phyloP scores from a whole-genome alignment of 2,797 vertebrate genomes.

The Chaunax sp. region DNA sequence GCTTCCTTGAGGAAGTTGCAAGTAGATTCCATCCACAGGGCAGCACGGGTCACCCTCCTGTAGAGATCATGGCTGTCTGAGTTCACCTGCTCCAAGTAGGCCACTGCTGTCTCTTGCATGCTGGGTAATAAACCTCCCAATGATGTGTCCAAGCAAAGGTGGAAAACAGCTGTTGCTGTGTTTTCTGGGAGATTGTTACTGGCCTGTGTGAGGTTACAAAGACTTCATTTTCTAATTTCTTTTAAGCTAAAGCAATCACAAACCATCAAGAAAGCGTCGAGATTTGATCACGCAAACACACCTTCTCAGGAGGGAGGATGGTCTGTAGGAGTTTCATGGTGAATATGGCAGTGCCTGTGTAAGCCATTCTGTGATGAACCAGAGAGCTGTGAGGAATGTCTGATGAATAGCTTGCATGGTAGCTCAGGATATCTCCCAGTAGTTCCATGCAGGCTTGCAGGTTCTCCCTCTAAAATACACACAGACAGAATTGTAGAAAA shows the following conservation, averaged over 20 bases:
- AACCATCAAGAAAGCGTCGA: not conserved
- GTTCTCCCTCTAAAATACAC: constrained; percentile 87
- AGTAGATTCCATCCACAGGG: constrained; percentile 90
- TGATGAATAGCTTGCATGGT: constrained; percentile 78
- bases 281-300: constrained; percentile 35
- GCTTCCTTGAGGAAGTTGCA: constrained; percentile 89
- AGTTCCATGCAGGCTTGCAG: constrained; percentile 86
- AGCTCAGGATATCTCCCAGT: constrained; percentile 89
- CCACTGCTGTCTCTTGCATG: constrained; percentile 88
- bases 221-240: not conserved
- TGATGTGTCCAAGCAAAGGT: constrained; percentile 89
- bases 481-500: constrained; percentile 60
- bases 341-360: constrained; percentile 87
- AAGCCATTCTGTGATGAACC: constrained; percentile 90
- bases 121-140: constrained; percentile 88
- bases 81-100: constrained; percentile 94
- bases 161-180: constrained; percentile 86
- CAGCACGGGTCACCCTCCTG: constrained; percentile 83
- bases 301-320: constrained; percentile 93
- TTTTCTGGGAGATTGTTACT: constrained; percentile 86
- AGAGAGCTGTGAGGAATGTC: constrained; percentile 79
- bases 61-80: constrained; percentile 89
- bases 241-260: not conserved
- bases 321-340: constrained; percentile 89
- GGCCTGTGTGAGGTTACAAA: constrained; percentile 78